Conservation (phyloP, 2,797 vertebrate species). For the Sternotherus odoratus region DNA sequence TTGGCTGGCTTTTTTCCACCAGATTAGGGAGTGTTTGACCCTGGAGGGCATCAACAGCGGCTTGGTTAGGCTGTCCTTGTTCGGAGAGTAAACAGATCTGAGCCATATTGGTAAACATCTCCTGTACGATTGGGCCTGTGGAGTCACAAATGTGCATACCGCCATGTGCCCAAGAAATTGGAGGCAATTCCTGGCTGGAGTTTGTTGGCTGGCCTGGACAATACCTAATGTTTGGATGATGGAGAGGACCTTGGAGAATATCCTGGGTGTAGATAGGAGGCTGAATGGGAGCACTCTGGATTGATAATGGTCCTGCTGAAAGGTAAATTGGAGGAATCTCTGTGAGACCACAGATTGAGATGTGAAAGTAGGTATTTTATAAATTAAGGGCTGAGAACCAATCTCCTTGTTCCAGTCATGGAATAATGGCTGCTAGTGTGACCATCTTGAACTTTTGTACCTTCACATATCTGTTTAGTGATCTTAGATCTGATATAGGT, state of each 20-base stretch:
- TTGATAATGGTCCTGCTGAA: background rate
- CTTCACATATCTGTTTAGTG: background rate
- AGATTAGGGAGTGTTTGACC: background rate
- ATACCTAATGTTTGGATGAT: too few species aligned
- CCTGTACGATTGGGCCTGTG: background rate
- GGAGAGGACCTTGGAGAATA: too few species aligned
- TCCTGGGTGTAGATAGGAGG: background rate
- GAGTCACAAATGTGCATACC: background rate
- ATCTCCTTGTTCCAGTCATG: background rate
- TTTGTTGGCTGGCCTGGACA: background rate
- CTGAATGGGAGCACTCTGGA: background rate
- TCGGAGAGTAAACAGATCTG: background rate
- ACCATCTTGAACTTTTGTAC: background rate
- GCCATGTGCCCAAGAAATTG: background rate
- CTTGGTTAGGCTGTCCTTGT: background rate
- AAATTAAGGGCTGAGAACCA: background rate
- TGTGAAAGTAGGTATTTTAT: background rate
- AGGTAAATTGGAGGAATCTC: background rate
- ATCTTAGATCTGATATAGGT: background rate
- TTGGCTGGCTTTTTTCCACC: background rate
- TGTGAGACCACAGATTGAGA: background rate
- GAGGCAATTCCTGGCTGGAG: too few species aligned
- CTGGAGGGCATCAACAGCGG: background rate
- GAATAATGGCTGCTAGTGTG: background rate
- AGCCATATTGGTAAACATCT: background rate